These are phyloP conservation scores for Abrostola tripartita DNA, from an alignment of 2,888 invertebrate species.

Conservation along the genomic window DNA sequence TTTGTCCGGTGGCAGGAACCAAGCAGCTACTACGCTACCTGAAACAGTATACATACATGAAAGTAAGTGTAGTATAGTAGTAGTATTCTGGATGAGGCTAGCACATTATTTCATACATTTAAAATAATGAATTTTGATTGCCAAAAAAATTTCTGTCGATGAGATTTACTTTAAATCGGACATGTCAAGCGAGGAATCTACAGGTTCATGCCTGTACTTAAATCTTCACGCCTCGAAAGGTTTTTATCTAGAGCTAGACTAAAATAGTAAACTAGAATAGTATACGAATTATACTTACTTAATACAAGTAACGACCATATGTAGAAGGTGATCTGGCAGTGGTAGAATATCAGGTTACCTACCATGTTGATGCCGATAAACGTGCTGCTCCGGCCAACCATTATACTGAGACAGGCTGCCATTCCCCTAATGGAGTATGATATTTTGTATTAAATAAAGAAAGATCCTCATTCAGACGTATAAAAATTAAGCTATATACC, in stretches of 20 bases:
- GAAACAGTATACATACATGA: constrained; percentile 41
- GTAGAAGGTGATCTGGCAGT: constrained; percentile 79
- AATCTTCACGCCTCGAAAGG: no score
- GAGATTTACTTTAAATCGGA: no score
- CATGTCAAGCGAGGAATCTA: no score
- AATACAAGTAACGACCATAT: constrained; percentile 79
- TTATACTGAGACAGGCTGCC: constrained; percentile 82
- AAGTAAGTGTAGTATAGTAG: no score
- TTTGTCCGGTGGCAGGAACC: constrained; percentile 79
- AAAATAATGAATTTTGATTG: no score
- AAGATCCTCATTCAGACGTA: background rate
- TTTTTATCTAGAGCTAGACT: background rate
- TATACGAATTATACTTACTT: constrained; percentile 68
- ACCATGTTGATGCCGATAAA: constrained; percentile 83
- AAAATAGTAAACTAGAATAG: no score
- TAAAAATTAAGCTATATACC: background rate
- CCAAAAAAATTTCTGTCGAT: no score
- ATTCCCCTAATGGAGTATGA: constrained; percentile 69
- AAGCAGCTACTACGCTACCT: constrained; percentile 78
- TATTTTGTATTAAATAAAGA: constrained; percentile 12
- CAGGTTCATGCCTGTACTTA: no score
- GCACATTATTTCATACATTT: no score
- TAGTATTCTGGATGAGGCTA: no score
- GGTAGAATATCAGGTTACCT: constrained; percentile 77
- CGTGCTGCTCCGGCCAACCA: constrained; percentile 80